Percentiles rank a stretch among this genome's conserved stretches.
Evolutionary conservation across 2,113 vertebrate genomes (phyloP).

Genomic region (Notarius lentiginosus): DNA sequence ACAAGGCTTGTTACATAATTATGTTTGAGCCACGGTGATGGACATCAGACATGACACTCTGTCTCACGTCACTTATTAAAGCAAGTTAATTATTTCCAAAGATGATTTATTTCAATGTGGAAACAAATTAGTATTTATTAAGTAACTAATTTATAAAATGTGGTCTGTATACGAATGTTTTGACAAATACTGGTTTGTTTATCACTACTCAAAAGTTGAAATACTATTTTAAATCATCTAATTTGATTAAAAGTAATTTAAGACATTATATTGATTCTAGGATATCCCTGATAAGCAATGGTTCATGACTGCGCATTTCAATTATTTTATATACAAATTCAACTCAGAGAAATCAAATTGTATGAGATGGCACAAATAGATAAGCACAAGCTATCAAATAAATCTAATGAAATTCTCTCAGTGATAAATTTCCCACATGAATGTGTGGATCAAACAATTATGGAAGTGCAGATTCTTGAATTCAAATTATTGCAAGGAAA

Average conservation of each 20-base stretch:
- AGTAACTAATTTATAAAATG: constrained; percentile 31
- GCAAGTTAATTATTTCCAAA: constrained; percentile 29
- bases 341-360: background rate
- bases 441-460: background rate
- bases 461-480: background rate
- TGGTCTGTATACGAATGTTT: background rate
- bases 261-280: background rate
- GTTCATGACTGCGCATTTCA: background rate
- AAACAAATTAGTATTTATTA: constrained; percentile 32
- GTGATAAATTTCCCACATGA: background rate
- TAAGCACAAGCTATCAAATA: background rate
- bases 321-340: background rate
- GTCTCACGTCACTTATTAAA: constrained; percentile 36
- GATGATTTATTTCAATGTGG: constrained; percentile 33
- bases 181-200: background rate
- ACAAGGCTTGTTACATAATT: background rate
- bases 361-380: background rate
- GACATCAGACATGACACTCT: constrained; percentile 37
- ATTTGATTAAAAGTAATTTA: background rate
- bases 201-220: background rate
- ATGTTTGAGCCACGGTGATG: constrained; percentile 4
- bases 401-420: background rate
- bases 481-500: background rate
- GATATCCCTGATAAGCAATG: background rate
- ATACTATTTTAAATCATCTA: background rate